Evolutionary conservation across 2,797 vertebrate species (phyloP).

Genomic region (Acridotheres tristis): DNA sequence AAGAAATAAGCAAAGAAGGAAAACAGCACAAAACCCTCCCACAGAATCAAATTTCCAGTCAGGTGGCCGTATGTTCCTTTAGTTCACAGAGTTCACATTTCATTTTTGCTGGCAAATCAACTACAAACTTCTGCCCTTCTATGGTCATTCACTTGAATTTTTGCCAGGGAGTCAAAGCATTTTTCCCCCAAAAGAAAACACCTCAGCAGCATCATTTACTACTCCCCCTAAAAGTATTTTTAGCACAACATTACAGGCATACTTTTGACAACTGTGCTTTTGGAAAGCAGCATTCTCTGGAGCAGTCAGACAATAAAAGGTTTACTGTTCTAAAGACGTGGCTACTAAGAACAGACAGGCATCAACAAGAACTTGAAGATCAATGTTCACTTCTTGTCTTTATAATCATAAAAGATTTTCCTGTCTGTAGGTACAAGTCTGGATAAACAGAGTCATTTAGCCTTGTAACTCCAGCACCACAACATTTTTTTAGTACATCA

Average conservation of each 20-base stretch:
- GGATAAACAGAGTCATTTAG: not conserved
- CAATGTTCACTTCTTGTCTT: not conserved
- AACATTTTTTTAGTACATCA: not conserved
- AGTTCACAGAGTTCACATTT: not conserved
- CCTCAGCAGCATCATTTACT: not conserved
- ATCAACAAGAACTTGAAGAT: not conserved
- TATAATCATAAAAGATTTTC: not conserved
- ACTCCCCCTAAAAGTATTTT: not conserved
- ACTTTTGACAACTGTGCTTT: not conserved
- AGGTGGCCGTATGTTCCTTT: not conserved
- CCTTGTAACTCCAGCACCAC: not conserved
- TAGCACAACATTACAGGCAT: not conserved
- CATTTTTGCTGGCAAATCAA: conserved; percentile 5
- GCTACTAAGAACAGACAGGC: not conserved
- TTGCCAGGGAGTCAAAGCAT: not conserved
- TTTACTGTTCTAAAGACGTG: not conserved
- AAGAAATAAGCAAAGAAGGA: not conserved
- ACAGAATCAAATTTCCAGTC: not conserved
- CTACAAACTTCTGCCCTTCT: not conserved
- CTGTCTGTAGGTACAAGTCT: not conserved
- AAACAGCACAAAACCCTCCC: not conserved
- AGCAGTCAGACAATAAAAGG: conserved; percentile 20
- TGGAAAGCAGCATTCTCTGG: not conserved
- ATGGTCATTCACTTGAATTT: not conserved
- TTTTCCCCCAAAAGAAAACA: not conserved